Percentiles rank a stretch among this genome's conserved stretches.
These are phyloP conservation scores for Nomada ruficornis DNA, from an alignment of 2,888 invertebrate genomes.

Conservation along the genomic window DNA sequence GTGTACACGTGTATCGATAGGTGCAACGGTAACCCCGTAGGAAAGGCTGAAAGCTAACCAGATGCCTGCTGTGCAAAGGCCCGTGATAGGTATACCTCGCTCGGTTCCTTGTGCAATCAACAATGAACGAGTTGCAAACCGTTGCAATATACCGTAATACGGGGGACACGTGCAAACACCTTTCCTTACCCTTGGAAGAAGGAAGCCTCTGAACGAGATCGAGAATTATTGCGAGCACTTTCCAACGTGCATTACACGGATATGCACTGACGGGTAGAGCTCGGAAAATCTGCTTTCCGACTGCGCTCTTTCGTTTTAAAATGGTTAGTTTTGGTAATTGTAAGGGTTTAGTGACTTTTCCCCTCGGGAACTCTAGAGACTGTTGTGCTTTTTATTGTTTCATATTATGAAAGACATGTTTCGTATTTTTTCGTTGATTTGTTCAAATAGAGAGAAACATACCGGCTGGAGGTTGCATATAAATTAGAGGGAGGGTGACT, in stretches of 20 bases:
- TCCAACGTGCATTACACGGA: constrained; percentile 44
- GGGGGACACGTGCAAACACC: constrained; percentile 61
- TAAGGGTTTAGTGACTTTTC: no score
- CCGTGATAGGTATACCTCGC: constrained; percentile 64
- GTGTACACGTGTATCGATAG: constrained; percentile 7
- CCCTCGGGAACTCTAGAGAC: no score
- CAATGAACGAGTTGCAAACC: constrained; percentile 65
- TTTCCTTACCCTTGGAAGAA: constrained; percentile 72
- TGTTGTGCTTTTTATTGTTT: no score
- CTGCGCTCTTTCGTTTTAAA: not conserved
- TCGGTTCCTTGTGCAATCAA: constrained; percentile 69
- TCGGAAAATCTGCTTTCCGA: constrained; percentile 11
- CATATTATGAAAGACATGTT: no score
- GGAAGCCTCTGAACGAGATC: constrained; percentile 66
- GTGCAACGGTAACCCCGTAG: constrained; percentile 28
- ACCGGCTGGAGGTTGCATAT: no score
- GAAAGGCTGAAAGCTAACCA: constrained; percentile 60
- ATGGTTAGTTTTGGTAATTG: not conserved
- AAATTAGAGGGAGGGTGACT: no score
- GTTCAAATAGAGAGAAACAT: no score
- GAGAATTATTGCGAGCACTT: constrained; percentile 57
- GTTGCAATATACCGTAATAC: constrained; percentile 37
- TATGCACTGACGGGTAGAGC: constrained; percentile 12
- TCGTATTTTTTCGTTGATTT: no score
- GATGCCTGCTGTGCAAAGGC: constrained; percentile 69